Evolutionary conservation across 92 coral and sea anemone species (phyloP).

Genomic region (Pocillopora meandrina): DNA sequence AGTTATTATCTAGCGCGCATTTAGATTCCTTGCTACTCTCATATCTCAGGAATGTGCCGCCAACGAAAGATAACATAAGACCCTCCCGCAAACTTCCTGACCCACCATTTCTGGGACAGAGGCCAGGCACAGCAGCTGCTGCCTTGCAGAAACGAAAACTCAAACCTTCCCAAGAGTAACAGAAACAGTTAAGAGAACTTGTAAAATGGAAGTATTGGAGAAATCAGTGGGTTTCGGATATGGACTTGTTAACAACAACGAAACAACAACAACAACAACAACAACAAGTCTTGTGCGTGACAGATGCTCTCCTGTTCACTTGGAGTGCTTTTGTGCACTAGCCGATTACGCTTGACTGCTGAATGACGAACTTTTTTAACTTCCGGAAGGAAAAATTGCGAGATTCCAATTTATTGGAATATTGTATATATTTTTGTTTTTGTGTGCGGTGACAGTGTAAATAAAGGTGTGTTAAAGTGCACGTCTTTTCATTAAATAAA

Average conservation of each 20-base stretch:
- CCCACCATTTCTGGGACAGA: conserved; percentile 34
- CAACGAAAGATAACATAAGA: conserved; percentile 26
- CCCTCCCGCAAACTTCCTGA: conserved; percentile 37
- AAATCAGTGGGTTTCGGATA: neutral
- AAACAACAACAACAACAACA: no score
- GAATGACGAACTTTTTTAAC: neutral
- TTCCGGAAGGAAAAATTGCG: neutral
- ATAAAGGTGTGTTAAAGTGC: conserved; percentile 8
- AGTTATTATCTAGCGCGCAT: neutral
- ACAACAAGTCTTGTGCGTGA: neutral
- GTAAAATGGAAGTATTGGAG: no score
- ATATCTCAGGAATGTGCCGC: conserved; percentile 1
- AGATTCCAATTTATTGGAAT: neutral
- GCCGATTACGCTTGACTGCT: neutral
- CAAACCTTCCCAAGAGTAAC: conserved; percentile 30
- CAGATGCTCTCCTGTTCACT: neutral
- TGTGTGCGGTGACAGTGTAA: conserved; percentile 20
- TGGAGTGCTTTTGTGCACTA: neutral
- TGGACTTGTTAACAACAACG: no score
- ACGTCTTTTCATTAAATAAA: neutral
- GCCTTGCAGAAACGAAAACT: conserved; percentile 73
- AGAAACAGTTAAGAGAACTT: neutral
- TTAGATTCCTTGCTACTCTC: neutral
- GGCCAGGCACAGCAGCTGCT: conserved; percentile 85
- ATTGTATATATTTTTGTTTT: conserved; percentile 2